phyloP scores from a whole-genome alignment of 1,140 invertebrate species.

The Lasaia peninsularis region DNA sequence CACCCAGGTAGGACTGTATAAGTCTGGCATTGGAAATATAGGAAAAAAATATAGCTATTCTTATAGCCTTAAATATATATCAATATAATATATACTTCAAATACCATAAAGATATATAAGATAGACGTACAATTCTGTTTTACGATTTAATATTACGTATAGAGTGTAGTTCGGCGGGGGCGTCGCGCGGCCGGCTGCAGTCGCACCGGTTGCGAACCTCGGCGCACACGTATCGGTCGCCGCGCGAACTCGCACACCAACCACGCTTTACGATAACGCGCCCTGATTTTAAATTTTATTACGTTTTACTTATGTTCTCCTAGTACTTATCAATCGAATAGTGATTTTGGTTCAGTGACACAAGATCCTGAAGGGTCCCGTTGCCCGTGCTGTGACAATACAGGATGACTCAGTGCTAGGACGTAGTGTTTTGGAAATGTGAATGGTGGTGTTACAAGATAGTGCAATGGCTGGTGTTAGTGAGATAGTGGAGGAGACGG shows the following conservation, averaged over 20 bases:
- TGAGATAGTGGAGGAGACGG: constrained; percentile 50
- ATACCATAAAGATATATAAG: no score
- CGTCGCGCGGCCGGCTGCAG: constrained; percentile 26
- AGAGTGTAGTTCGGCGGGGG: neutral
- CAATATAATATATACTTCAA: no score
- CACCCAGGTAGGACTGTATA: no score
- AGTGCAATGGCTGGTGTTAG: constrained; percentile 65
- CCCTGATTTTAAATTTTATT: constrained; percentile 46
- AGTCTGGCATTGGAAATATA: no score
- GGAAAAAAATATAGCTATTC: no score
- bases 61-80: no score
- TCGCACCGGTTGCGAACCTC: constrained; percentile 46
- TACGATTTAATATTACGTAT: neutral
- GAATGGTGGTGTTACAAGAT: constrained; percentile 45
- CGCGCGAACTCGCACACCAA: constrained; percentile 26
- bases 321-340: neutral
- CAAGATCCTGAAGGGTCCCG: constrained; percentile 55
- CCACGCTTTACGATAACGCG: constrained; percentile 55
- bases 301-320: constrained; percentile 22
- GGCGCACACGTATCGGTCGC: constrained; percentile 60
- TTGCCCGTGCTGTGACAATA: constrained; percentile 44
- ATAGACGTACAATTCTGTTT: no score
- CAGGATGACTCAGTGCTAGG: constrained; percentile 53
- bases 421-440: constrained; percentile 52
- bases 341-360: constrained; percentile 55